Conservation (phyloP, 2,113 vertebrate genomes). For the Neolamprologus brichardi region DNA sequence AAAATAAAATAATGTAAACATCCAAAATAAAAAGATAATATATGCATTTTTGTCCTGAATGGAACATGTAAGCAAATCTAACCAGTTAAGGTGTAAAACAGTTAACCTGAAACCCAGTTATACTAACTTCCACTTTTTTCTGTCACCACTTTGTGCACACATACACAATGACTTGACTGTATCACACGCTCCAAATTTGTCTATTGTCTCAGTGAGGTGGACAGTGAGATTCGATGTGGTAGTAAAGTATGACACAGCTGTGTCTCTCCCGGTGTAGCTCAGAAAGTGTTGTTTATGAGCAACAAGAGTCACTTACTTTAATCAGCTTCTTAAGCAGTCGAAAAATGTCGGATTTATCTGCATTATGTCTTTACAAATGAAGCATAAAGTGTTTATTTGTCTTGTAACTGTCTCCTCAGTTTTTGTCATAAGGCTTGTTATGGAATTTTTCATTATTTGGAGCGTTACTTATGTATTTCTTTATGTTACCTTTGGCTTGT, state of each 20-base stretch:
- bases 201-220: not conserved
- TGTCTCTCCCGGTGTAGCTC: not conserved
- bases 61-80: not conserved
- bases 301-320: not conserved
- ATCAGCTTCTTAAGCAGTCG: not conserved
- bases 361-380: not conserved
- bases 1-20: not conserved
- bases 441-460: not conserved
- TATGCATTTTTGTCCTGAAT: not conserved
- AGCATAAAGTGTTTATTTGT: not conserved
- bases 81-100: not conserved
- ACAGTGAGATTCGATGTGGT: not conserved
- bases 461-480: not conserved
- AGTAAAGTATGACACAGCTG: not conserved
- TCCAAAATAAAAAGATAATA: not conserved
- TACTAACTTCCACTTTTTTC: not conserved
- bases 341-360: not conserved
- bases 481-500: not conserved
- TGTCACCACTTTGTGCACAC: not conserved
- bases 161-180: not conserved
- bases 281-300: not conserved
- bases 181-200: not conserved
- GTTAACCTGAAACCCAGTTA: not conserved
- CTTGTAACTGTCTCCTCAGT: not conserved
- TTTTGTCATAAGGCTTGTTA: not conserved